Base-by-base conservation (phyloP, 2,797 vertebrate species). In the Myotis vivesi region DNA sequence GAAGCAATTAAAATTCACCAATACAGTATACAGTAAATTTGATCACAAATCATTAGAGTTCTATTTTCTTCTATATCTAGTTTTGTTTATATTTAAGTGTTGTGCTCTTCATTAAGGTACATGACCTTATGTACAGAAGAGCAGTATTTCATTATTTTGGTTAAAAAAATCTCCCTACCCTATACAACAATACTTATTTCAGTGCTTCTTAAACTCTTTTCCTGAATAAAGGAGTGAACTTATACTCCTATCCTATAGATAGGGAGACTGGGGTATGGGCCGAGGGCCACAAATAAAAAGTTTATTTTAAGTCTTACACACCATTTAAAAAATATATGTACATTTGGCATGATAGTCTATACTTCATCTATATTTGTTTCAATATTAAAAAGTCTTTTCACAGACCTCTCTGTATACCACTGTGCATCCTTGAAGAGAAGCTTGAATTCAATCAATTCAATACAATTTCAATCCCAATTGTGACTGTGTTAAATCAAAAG, bases 81-180 rank as follows among this genome's bases (percentile, higher is more conserved):
- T 38, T 95, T 62, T 71, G 25, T 75, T 81, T 95, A 25, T 51
- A 89, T 19, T 90, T 16, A 62, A 81, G 41, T 46, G 51, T 82
- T 87, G 69, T 38, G 23, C 30, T 95, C 19, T 69, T 90, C 44
- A 86, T 68, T 59, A 77, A 91, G 80, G 53, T 82, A 87, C 17
- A 36, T 25, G 17, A 77, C 49, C 17, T 41, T 87, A 11, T 55
- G 44, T 76, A 76, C 87, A 46, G 53, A 71, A 87, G 36, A 93
- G 8, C 6, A 87, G 15, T 77, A 46, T 72, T 91, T 68, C 53
- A 87, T 33, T 85, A 68, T 59, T 89, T 80, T 73, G 57, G 71
- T 53, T 92, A 51, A 94, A 83, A 87, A 79, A 80, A 66, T 23
- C 68, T 72, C 28, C 46, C 51, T 68, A 17, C 44, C 55, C 16